Evolutionary conservation across 2,888 invertebrate species (phyloP), one percentile per base, ranked within the genome.

Genomic region (Ectropis crepuscularia): DNA sequence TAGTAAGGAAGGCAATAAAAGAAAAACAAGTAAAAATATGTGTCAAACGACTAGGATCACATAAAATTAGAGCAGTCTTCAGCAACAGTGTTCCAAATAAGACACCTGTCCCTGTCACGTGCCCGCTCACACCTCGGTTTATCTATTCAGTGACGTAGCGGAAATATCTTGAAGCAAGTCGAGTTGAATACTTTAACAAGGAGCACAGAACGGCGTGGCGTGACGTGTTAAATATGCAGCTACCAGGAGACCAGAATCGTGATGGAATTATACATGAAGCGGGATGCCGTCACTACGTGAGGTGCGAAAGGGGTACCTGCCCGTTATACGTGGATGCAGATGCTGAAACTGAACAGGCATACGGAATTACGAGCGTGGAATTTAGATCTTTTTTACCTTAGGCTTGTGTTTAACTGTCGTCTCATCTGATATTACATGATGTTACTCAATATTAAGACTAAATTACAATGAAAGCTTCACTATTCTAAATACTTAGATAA

Each of bases 201-300:
- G 49, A 49, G 49, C 54, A 59, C 59, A 57, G 49, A 63, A 48
- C 57, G 57, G 57, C 43, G 53, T 47, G 54, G 57, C 55, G 55
- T 59, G 63, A 38, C 50, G 41, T 50, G 58, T 63, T 58, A 63
- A 63, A 63, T 63, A 63, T 63, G 62, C 53, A 63, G 48, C 43
- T 53, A 53, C 49, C 50, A 46, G 50, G 53, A 41, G 61, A 55
- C 55, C 48, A 48, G 62, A 41, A 49, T 53, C 41, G 48, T 43
- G 53, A 41, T 39, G 54, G 61, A 54, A 61, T 61, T 54, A 61
- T 61, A 61, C 54, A 61, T 61, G 54, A 61, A 60, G 48, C 16
- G 60, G 51, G 58, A 59, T 6, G 53, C 59, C 38, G 54, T 54
- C 54, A 47, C 55, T 55, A 55, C 55, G 55, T 55, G 55, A 55